A percentile compares a stretch with the other conserved stretches of the same genome.
These are phyloP conservation scores for Chrysotoxum bicinctum DNA, from an alignment of 2,888 invertebrate species.

Conservation along the genomic window DNA sequence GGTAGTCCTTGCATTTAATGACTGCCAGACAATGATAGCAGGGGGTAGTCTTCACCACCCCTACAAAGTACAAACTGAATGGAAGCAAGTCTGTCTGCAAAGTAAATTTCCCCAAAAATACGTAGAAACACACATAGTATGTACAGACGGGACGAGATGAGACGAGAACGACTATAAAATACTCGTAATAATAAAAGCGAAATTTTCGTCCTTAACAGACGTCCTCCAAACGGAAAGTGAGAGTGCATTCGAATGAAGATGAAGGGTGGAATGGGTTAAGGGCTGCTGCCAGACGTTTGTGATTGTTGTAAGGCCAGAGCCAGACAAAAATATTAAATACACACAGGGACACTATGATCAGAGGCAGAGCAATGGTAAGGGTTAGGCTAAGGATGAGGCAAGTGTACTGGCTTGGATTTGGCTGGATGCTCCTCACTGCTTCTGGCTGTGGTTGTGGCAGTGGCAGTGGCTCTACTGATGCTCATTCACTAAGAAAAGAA, in stretches of 20 bases:
- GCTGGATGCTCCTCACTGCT: slow-evolving; percentile 3
- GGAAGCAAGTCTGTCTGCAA: slow-evolving; percentile 38
- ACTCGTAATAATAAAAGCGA: slow-evolving; percentile 68
- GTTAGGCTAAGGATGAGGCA: no score
- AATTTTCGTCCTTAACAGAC: slow-evolving; percentile 73
- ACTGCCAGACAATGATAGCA: slow-evolving; percentile 59
- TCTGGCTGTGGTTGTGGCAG: background rate
- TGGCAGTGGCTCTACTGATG: background rate
- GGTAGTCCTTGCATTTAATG: slow-evolving; percentile 68
- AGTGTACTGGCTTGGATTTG: background rate
- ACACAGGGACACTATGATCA: slow-evolving; percentile 5
- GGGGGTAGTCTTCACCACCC: slow-evolving; percentile 21
- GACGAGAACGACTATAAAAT: slow-evolving; percentile 28
- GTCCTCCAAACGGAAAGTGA: slow-evolving; percentile 71
- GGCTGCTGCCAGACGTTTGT: slow-evolving; percentile 50
- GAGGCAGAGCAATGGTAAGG: background rate
- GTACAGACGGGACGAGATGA: background rate
- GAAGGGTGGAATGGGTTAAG: slow-evolving; percentile 24
- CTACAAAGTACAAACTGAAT: background rate
- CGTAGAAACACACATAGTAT: background rate
- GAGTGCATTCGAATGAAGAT: slow-evolving; percentile 57
- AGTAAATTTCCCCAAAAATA: slow-evolving; percentile 65
- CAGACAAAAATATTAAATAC: slow-evolving; percentile 53
- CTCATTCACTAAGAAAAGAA: slow-evolving; percentile 46
- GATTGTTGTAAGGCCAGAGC: slow-evolving; percentile 66